Evolutionary conservation across 2,797 vertebrate genomes (phyloP).

Genomic region (Falco concolor): DNA sequence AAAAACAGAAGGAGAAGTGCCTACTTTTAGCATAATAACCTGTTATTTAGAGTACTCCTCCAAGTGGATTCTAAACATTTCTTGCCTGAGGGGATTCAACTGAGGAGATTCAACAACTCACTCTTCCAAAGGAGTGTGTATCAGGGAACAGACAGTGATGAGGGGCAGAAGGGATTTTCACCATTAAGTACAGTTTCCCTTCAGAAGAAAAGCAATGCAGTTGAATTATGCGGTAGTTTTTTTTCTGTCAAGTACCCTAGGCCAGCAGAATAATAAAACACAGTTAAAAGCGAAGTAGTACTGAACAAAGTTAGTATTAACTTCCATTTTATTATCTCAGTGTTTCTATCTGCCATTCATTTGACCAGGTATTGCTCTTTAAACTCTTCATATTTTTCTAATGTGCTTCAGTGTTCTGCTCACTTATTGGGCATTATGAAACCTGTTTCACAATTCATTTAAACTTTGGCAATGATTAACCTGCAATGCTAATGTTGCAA

Average conservation of each 20-base stretch:
- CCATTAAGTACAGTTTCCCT: not conserved
- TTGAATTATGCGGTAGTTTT: not conserved
- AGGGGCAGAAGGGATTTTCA: not conserved
- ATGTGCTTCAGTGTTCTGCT: not conserved
- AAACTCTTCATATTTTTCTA: not conserved
- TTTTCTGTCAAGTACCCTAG: not conserved
- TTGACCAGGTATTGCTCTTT: not conserved
- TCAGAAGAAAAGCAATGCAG: not conserved
- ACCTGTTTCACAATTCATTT: not conserved
- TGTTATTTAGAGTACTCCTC: not conserved
- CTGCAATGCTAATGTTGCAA: not conserved
- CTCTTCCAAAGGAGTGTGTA: not conserved
- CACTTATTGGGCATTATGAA: not conserved
- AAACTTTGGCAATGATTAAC: constrained; percentile 12
- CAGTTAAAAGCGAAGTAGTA: not conserved
- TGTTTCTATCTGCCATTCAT: not conserved
- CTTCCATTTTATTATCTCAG: not conserved
- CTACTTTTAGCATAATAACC: not conserved
- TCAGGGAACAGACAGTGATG: not conserved
- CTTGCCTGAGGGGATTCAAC: not conserved
- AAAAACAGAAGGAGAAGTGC: not conserved
- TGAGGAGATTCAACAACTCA: not conserved
- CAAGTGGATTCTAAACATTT: not conserved
- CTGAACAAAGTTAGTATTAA: not conserved
- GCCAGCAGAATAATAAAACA: not conserved